Evolutionary conservation across 2,888 invertebrate genomes (phyloP).

Genomic region (Leptopilina drosophilae): DNA sequence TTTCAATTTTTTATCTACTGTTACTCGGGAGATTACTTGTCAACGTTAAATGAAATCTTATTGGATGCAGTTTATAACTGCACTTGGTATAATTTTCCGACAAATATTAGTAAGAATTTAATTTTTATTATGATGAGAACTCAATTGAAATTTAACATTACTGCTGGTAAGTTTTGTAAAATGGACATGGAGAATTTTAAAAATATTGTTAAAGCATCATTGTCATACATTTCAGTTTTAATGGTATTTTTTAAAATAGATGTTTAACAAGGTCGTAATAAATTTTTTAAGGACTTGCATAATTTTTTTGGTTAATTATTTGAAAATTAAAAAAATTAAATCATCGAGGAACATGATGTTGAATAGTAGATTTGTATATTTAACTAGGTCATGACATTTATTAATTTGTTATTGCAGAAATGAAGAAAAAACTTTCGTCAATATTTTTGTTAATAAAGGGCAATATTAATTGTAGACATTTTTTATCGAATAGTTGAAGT

Average conservation of each 20-base stretch:
- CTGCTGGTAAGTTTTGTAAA: slow-evolving; percentile 51
- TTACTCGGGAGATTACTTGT: slow-evolving; percentile 50
- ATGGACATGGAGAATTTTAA: slow-evolving; percentile 53
- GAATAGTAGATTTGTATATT: too few species aligned
- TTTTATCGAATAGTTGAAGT: too few species aligned
- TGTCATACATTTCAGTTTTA: slow-evolving; percentile 51
- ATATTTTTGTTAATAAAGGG: too few species aligned
- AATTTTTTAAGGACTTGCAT: too few species aligned
- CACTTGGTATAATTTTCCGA: slow-evolving; percentile 48
- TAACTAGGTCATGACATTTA: too few species aligned
- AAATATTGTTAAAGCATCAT: slow-evolving; percentile 49
- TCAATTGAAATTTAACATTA: slow-evolving; percentile 28
- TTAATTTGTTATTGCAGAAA: too few species aligned
- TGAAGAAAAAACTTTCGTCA: too few species aligned
- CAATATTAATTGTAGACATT: too few species aligned
- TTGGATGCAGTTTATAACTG: slow-evolving; percentile 45
- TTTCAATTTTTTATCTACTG: slow-evolving; percentile 51
- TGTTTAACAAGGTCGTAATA: not conserved
- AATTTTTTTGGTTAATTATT: too few species aligned
- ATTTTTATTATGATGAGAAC: slow-evolving; percentile 50
- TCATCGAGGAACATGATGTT: too few species aligned
- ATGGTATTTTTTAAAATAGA: slow-evolving; percentile 45
- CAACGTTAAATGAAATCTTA: slow-evolving; percentile 45
- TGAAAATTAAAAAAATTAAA: too few species aligned
- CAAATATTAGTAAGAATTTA: slow-evolving; percentile 44